Conservation (phyloP, 2,113 vertebrate species). For the Columba janthina region DNA sequence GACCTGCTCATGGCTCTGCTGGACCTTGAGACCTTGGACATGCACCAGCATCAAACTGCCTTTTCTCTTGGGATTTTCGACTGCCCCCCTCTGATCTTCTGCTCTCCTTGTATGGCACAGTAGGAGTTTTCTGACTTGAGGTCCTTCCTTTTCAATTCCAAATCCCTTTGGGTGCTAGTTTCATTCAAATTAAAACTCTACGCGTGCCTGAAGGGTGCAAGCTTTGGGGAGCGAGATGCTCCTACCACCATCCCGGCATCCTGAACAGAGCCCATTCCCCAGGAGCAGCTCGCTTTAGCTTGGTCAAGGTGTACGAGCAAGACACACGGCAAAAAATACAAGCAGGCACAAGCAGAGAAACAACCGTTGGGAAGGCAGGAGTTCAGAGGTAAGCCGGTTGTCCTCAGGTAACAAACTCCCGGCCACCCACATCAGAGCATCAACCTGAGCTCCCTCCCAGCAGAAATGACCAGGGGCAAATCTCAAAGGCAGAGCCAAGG, state of each 20-base stretch:
- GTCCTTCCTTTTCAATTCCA: background rate
- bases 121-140: background rate
- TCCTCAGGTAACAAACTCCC: slow-evolving; percentile 65
- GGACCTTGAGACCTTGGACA: background rate
- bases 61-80: background rate
- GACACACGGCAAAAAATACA: background rate
- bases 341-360: slow-evolving; percentile 52
- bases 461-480: slow-evolving; percentile 65
- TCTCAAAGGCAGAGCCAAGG: slow-evolving; percentile 35
- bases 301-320: slow-evolving; percentile 16
- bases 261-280: background rate
- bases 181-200: background rate
- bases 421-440: slow-evolving; percentile 66
- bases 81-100: background rate
- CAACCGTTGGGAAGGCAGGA: slow-evolving; percentile 53
- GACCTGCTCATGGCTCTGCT: background rate
- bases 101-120: background rate
- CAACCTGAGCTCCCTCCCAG: slow-evolving; percentile 50
- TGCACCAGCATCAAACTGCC: accelerated
- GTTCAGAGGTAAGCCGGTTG: slow-evolving; percentile 58
- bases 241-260: accelerated
- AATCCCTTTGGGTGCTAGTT: background rate
- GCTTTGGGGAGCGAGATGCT: background rate
- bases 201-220: background rate
- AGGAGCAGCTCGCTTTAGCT: background rate